Conservation (phyloP, 2,113 vertebrate genomes). For the Conger conger region DNA sequence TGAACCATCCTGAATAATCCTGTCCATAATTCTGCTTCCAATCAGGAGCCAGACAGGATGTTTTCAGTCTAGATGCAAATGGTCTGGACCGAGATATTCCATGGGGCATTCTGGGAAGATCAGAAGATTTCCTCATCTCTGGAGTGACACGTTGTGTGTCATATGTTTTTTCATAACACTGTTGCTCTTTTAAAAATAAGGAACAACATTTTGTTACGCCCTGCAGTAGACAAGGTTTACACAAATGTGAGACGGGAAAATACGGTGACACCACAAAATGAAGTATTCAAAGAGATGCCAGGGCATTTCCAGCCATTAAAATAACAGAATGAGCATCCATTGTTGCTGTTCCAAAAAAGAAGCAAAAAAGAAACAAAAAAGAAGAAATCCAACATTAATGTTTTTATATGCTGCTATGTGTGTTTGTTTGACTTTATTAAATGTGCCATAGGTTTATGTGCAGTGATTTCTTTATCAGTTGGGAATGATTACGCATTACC, state of each 20-base stretch:
- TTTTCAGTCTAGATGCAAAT: background rate
- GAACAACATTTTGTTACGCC: background rate
- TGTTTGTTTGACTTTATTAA: background rate
- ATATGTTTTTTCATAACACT: background rate
- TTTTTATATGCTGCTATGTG: background rate
- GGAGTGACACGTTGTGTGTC: background rate
- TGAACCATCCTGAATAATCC: background rate
- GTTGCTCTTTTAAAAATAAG: background rate
- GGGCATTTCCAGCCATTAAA: background rate
- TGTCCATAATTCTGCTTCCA: background rate
- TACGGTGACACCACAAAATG: background rate
- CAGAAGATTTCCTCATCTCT: background rate
- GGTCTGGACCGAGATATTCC: background rate
- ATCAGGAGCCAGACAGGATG: background rate
- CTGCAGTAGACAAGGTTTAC: background rate
- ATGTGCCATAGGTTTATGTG: background rate
- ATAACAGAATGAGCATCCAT: background rate
- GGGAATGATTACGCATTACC: conserved; percentile 16
- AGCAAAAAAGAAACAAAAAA: background rate
- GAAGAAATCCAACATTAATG: too few relatives aligned
- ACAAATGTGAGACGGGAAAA: background rate
- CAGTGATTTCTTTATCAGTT: conserved; percentile 18
- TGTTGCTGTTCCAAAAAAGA: background rate
- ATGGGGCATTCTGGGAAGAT: background rate
- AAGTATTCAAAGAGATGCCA: background rate